Percentiles rank a stretch among this genome's conserved stretches.
Evolutionary conservation across 35 echinoderm and acorn worm genomes (phyloP).

Genomic region (Patiria miniata): DNA sequence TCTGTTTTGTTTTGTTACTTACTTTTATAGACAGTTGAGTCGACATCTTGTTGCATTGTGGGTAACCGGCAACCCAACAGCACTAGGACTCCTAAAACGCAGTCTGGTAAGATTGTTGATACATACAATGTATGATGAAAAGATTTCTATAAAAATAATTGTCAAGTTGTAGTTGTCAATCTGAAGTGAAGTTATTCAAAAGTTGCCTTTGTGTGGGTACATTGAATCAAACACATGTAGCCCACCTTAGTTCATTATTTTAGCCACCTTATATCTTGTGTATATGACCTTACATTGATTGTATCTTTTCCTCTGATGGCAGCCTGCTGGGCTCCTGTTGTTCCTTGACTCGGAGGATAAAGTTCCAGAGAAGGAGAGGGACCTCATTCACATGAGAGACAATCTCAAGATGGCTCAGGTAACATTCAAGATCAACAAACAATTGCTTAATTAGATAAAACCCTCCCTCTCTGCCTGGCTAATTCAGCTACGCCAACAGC

Average conservation of each 20-base stretch:
- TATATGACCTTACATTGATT: background rate
- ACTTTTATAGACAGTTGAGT: constrained; percentile 72
- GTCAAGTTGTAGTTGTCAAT: no score
- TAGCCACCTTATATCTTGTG: background rate
- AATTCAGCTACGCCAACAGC: no score
- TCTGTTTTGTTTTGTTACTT: no score
- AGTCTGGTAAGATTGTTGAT: constrained; percentile 63
- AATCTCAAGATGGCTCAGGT: constrained; percentile 94
- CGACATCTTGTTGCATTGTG: constrained; percentile 90
- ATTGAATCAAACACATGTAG: no score
- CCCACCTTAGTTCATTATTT: no score
- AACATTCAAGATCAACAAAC: background rate
- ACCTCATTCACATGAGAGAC: constrained; percentile 87
- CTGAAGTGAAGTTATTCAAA: no score
- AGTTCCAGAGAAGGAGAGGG: constrained; percentile 84
- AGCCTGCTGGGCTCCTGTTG: constrained; percentile 76
- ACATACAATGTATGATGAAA: background rate
- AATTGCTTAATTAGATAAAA: no score
- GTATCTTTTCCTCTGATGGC: background rate
- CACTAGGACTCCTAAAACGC: constrained; percentile 85
- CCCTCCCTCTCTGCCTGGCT: no score
- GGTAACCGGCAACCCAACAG: constrained; percentile 94
- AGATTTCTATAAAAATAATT: no score
- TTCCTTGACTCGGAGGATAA: constrained; percentile 85
- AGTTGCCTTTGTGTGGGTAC: no score